A percentile compares a stretch with the other conserved stretches of the same genome.
These are phyloP conservation scores for Hyles lineata DNA, from an alignment of 2,888 invertebrate species.

Conservation along the genomic window DNA sequence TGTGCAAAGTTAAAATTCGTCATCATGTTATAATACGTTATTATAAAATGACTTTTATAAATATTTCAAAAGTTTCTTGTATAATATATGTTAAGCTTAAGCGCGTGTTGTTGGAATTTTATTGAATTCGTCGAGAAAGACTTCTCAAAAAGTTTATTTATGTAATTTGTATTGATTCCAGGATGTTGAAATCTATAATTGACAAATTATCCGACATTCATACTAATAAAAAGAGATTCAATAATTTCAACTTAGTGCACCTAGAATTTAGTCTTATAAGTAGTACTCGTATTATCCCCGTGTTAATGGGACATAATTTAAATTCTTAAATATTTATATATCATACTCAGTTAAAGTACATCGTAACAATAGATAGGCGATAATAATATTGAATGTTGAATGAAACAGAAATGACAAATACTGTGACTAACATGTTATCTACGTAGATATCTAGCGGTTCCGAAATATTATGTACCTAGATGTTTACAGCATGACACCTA, in stretches of 20 bases:
- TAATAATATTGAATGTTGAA: constrained; percentile 11
- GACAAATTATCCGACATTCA: too few species aligned
- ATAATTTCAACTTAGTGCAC: not conserved
- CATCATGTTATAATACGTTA: too few species aligned
- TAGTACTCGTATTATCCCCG: too few species aligned
- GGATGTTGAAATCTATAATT: too few species aligned
- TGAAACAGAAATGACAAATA: constrained; percentile 16
- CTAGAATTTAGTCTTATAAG: not conserved
- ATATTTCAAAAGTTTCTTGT: too few species aligned
- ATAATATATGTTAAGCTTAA: too few species aligned
- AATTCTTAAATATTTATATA: constrained; percentile 4
- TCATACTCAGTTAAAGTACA: not conserved
- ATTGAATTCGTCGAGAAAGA: too few species aligned
- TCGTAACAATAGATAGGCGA: constrained; percentile 5
- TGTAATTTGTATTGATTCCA: too few species aligned
- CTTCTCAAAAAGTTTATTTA: too few species aligned
- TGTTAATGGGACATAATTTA: not conserved
- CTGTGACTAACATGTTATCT: constrained; percentile 15
- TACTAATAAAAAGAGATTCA: not conserved
- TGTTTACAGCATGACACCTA: not conserved
- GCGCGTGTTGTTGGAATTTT: too few species aligned
- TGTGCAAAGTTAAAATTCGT: too few species aligned
- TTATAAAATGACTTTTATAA: too few species aligned
- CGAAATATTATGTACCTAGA: not conserved
- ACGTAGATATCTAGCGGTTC: not conserved